Evolutionary conservation across 2,797 vertebrate species (phyloP).

Genomic region (Argentina silus): DNA sequence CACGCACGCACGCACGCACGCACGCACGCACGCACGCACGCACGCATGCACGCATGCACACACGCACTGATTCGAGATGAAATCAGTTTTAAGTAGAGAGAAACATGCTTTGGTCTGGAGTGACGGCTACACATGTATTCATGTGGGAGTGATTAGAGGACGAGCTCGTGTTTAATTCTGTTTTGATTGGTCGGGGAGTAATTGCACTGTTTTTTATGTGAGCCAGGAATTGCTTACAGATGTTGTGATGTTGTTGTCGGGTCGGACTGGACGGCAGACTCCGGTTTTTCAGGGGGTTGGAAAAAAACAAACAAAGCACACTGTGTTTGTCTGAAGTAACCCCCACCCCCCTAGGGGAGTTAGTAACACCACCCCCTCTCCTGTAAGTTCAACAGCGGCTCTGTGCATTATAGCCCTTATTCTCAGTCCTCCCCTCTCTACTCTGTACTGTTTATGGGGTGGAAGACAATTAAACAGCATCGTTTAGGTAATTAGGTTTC

Average conservation of each 20-base stretch:
- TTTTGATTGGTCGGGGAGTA: constrained; percentile 75
- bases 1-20: not conserved
- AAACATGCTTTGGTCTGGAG: constrained; percentile 47
- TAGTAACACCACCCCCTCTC: constrained; percentile 45
- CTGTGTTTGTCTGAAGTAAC: constrained; percentile 78
- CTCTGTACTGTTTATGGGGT: constrained; percentile 61
- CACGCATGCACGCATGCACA: too few relatives aligned
- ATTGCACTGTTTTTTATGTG: constrained; percentile 61
- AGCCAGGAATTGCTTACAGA: constrained; percentile 76
- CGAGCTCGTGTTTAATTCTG: constrained; percentile 73
- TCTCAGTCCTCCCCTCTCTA: constrained; percentile 51
- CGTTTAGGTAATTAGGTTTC: constrained; percentile 62
- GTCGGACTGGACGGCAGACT: constrained; percentile 72
- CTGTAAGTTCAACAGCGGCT: constrained; percentile 52
- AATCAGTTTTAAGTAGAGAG: constrained; percentile 8
- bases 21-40: not conserved
- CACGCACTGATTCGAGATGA: not conserved
- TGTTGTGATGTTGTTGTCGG: constrained; percentile 77
- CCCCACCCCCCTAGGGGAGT: constrained; percentile 67
- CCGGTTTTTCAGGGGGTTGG: constrained; percentile 65
- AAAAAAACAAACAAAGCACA: constrained; percentile 77
- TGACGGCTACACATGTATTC: constrained; percentile 60
- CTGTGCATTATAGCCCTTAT: constrained; percentile 55
- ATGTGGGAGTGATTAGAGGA: constrained; percentile 76
- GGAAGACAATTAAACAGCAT: constrained; percentile 63